These are phyloP conservation scores for Chaetura pelagica DNA, from an alignment of 2,113 vertebrate species.

Conservation along the genomic window DNA sequence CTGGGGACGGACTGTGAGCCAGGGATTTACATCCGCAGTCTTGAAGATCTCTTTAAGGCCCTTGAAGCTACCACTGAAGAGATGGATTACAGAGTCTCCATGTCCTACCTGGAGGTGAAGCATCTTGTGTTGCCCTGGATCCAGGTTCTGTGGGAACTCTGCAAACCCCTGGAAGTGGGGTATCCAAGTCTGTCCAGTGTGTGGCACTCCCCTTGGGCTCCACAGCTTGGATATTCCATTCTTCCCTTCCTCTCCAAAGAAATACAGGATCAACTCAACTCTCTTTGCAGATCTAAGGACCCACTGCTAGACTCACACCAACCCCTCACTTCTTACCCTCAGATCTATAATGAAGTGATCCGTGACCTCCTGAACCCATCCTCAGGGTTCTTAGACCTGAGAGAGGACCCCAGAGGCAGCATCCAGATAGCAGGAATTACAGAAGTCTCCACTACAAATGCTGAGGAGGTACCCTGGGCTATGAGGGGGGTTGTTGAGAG, in stretches of 20 bases:
- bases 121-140: not conserved
- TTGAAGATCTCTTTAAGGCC: constrained; percentile 74
- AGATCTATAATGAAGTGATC: constrained; percentile 82
- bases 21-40: constrained; percentile 69
- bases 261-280: not conserved
- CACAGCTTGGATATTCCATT: not conserved
- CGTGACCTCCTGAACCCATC: constrained; percentile 79
- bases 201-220: not conserved
- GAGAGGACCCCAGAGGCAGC: constrained; percentile 76
- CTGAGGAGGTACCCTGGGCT: constrained; percentile 72
- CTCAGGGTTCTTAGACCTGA: constrained; percentile 73
- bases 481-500: not conserved
- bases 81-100: constrained; percentile 63
- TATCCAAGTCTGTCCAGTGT: not conserved
- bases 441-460: constrained; percentile 74
- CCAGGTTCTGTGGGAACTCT: not conserved
- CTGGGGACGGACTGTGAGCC: constrained; percentile 71
- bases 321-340: not conserved
- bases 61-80: constrained; percentile 48
- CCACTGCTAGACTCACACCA: not conserved
- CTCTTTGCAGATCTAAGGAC: not conserved
- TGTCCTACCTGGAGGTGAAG: constrained; percentile 80
- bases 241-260: not conserved
- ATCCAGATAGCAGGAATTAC: constrained; percentile 78
- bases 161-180: not conserved